These are phyloP conservation scores for Phenacoccus solenopsis DNA, from an alignment of 1,140 invertebrate species.

Conservation along the genomic window DNA sequence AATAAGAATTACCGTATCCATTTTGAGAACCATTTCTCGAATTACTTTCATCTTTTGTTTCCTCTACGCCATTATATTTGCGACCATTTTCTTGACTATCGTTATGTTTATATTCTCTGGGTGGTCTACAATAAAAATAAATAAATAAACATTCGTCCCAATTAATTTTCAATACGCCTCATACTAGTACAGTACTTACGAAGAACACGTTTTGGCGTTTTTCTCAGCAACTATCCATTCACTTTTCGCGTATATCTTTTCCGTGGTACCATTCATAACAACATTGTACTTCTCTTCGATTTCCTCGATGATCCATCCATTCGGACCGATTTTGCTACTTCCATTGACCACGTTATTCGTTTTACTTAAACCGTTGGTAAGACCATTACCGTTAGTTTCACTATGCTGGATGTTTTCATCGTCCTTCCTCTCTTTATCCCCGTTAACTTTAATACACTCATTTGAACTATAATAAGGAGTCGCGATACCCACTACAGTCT, in stretches of 20 bases:
- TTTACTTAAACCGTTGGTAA: neutral
- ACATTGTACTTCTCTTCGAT: too few species aligned
- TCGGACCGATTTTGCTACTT: neutral
- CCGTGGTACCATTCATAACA: neutral
- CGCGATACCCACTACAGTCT: neutral
- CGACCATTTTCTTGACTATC: neutral
- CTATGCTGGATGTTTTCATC: neutral
- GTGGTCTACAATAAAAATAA: neutral
- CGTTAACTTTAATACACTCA: neutral
- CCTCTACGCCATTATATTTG: neutral
- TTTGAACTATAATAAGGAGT: neutral
- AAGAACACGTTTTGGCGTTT: neutral
- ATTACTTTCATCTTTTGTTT: neutral
- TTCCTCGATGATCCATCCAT: neutral
- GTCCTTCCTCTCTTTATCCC: neutral
- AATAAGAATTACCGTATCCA: slow-evolving; percentile 27
- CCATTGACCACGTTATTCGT: neutral
- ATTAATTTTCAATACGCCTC: neutral
- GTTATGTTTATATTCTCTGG: neutral
- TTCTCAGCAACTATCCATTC: neutral
- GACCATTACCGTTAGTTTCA: neutral
- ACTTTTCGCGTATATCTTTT: too few species aligned
- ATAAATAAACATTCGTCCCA: neutral
- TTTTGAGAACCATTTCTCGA: neutral
- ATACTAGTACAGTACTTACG: neutral